Base-by-base conservation (phyloP, 2,888 invertebrate species). In the Beris chalybata region DNA sequence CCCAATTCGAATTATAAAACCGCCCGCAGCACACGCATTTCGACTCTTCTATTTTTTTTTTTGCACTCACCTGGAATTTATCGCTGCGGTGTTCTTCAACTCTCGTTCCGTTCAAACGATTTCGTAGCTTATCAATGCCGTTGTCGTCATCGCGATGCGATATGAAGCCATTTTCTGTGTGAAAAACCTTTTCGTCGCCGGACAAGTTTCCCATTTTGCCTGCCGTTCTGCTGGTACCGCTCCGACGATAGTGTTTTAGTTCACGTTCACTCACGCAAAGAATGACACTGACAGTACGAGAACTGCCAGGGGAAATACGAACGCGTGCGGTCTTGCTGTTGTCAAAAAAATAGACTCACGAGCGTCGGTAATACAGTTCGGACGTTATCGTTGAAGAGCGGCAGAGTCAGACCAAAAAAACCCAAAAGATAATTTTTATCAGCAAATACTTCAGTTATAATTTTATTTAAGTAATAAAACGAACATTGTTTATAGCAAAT, bases 221-320 rank as follows among this genome's bases (percentile, higher is more conserved):
- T 11, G 13, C 55, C 15, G 32, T n/a, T 48, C 48, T 50, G 13
- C 68, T 66, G 68, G 66, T 66, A 66, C 68, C 66, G 64, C 64
- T 68, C 50, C 32, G 55, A 53, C 54, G 65, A 22, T 22, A 3
- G 22, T 22, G 22, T 22, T 22, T 55, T 47, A 53, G 22, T 22
- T 56, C 30, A 54, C 15, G 29, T 44, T 3, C 32, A 22, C 22
- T 22, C 22, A 22, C 22, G 22, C 22, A 47, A 56, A 57, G 50
- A 65, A 30, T 57, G 64, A 64, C 57, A 67, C 57, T 57, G 63
- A 59, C 67, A 67, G 64, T 22, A 15, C 57, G 13, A 5, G 15
- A 22, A 22, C 22, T 22, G 22, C 22, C 22, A 11, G 53, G 5
- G 32, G 55, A 53, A 66, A 61, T 43, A 47, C 61, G 44, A 52